Conservation (phyloP, 2,888 invertebrate genomes). For the Fragum sueziense region DNA sequence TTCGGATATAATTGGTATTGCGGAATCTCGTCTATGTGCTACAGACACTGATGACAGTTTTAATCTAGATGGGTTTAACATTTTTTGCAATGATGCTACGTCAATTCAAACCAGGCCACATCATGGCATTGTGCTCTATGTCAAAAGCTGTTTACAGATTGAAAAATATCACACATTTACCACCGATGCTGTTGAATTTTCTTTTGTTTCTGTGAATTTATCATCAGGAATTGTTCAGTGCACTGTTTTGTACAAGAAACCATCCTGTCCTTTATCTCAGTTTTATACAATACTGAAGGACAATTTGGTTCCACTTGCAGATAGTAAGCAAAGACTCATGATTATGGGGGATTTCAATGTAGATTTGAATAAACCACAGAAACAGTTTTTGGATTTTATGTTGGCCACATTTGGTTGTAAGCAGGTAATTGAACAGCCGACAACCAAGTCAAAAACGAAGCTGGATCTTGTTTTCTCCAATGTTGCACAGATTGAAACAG, state of each 20-base stretch:
- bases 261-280: not conserved
- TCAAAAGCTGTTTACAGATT: not conserved
- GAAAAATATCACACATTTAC: not conserved
- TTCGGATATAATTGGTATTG: not conserved
- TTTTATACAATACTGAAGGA: not conserved
- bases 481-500: not conserved
- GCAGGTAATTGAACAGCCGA: not conserved
- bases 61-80: not conserved
- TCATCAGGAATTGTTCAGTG: not conserved
- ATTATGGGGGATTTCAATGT: not conserved
- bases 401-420: not conserved
- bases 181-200: not conserved
- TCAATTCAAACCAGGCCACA: not conserved
- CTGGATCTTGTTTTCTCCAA: not conserved
- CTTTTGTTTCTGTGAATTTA: not conserved
- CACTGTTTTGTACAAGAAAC: not conserved
- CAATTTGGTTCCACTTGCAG: not conserved
- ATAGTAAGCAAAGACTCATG: not conserved
- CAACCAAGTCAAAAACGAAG: not conserved
- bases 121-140: not conserved
- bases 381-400: not conserved
- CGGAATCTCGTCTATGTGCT: not conserved
- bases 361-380: not conserved
- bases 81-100: not conserved
- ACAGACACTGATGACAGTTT: not conserved